A percentile compares a stretch with the other conserved stretches of the same genome.
phyloP scores from a whole-genome alignment of 1,140 invertebrate species.

The Liolophura sinensis region DNA sequence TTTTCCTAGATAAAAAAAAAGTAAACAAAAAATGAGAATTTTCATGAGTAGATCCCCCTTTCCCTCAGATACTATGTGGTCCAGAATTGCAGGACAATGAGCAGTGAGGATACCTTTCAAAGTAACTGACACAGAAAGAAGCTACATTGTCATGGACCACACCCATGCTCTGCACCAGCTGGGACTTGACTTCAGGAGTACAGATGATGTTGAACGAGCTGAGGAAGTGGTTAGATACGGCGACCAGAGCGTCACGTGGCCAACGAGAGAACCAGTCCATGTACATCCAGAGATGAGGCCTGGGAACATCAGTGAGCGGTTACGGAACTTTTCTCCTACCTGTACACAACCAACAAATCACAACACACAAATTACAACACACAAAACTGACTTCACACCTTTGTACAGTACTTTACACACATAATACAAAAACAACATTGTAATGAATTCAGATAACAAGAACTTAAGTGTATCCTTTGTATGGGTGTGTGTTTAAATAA shows the following conservation, averaged over 20 bases:
- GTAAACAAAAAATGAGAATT: no score
- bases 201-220: constrained; percentile 86
- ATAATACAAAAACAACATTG: no score
- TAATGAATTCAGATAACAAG: no score
- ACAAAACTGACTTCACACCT: constrained; percentile 4
- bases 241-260: constrained; percentile 91
- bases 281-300: constrained; percentile 95
- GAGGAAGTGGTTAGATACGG: constrained; percentile 90
- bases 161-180: constrained; percentile 85
- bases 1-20: no score
- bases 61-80: no score
- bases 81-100: background rate
- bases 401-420: background rate
- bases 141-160: constrained; percentile 74
- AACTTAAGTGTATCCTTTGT: no score
- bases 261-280: constrained; percentile 98
- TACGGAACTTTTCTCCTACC: constrained; percentile 62
- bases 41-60: no score
- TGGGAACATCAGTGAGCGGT: constrained; percentile 89
- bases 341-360: constrained; percentile 18
- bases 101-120: constrained; percentile 71
- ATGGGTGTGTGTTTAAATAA: no score
- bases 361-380: background rate
- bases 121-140: constrained; percentile 87
- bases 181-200: constrained; percentile 75